Evolutionary conservation across 2,113 vertebrate genomes (phyloP).

Genomic region (Coregonus clupeaformis): DNA sequence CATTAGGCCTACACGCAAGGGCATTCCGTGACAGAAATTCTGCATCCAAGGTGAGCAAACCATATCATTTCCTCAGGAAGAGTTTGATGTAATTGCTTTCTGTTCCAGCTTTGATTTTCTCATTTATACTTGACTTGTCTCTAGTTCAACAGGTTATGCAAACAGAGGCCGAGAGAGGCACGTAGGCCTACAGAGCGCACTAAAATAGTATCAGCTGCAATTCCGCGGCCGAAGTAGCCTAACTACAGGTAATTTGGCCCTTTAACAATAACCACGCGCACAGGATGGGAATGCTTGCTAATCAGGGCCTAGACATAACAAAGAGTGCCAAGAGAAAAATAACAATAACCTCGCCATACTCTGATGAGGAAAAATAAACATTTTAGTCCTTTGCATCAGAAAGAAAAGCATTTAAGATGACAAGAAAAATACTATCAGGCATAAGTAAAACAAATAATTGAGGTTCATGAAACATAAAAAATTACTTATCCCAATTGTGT

Average conservation of each 20-base stretch:
- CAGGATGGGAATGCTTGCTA: neutral
- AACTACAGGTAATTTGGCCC: slow-evolving; percentile 20
- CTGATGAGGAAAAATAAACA: slow-evolving; percentile 19
- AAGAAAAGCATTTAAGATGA: neutral
- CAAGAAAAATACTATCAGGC: slow-evolving; percentile 4
- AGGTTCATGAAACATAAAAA: neutral
- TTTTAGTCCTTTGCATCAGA: slow-evolving; percentile 3
- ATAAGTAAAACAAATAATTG: neutral
- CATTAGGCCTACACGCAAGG: neutral
- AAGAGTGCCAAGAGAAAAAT: slow-evolving; percentile 6
- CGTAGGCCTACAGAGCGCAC: neutral
- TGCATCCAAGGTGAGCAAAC: neutral
- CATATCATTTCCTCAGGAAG: slow-evolving; percentile 21
- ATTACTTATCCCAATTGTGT: neutral
- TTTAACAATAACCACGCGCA: neutral
- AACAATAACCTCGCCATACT: slow-evolving; percentile 6
- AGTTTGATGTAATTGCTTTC: slow-evolving; percentile 21
- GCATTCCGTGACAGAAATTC: neutral
- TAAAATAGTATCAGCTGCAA: neutral
- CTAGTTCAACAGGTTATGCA: slow-evolving; percentile 20
- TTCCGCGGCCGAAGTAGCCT: neutral
- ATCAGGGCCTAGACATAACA: neutral
- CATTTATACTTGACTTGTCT: slow-evolving; percentile 1
- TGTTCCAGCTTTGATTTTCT: slow-evolving; percentile 15
- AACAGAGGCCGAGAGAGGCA: slow-evolving; percentile 4